A percentile compares a stretch with the other conserved stretches of the same genome.
These are phyloP conservation scores for Oasisia sp. DNA, from an alignment of 2,888 invertebrate genomes.

Conservation along the genomic window DNA sequence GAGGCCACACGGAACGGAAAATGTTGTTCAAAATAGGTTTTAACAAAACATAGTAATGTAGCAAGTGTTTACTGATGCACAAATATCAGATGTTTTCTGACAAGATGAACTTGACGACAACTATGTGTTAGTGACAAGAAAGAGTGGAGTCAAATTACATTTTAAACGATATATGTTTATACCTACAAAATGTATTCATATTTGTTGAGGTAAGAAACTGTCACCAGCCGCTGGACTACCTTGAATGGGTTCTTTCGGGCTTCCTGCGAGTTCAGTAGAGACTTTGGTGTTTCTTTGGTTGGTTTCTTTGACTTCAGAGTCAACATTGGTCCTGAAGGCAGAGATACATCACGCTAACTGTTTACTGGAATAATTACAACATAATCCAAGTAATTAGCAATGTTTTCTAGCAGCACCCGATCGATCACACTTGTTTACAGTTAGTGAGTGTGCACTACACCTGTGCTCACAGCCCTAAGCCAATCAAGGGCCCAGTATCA, in stretches of 20 bases:
- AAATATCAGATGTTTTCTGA: not conserved
- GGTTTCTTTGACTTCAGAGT: slow-evolving; percentile 39
- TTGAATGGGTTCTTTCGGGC: slow-evolving; percentile 33
- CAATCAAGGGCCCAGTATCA: too few relatives aligned
- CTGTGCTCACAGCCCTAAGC: too few relatives aligned
- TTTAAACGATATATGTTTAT: not conserved
- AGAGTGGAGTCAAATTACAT: not conserved
- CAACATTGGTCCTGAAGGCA: slow-evolving; percentile 47
- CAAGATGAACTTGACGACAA: not conserved
- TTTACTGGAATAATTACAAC: too few relatives aligned
- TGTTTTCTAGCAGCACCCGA: too few relatives aligned
- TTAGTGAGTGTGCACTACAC: too few relatives aligned
- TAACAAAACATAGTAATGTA: not conserved
- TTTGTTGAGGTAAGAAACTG: not conserved
- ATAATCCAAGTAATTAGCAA: too few relatives aligned
- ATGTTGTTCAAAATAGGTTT: not conserved
- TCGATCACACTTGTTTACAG: too few relatives aligned
- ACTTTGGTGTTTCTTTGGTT: slow-evolving; percentile 39
- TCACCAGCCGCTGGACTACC: slow-evolving; percentile 18
- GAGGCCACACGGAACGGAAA: not conserved
- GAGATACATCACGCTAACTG: too few relatives aligned
- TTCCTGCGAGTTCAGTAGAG: slow-evolving; percentile 9
- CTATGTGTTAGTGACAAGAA: not conserved
- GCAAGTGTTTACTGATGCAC: not conserved
- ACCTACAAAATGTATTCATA: not conserved